Evolutionary conservation across 1,140 invertebrate species (phyloP), one percentile per base, ranked within the genome.

Genomic region (Nixonia krombeini): DNA sequence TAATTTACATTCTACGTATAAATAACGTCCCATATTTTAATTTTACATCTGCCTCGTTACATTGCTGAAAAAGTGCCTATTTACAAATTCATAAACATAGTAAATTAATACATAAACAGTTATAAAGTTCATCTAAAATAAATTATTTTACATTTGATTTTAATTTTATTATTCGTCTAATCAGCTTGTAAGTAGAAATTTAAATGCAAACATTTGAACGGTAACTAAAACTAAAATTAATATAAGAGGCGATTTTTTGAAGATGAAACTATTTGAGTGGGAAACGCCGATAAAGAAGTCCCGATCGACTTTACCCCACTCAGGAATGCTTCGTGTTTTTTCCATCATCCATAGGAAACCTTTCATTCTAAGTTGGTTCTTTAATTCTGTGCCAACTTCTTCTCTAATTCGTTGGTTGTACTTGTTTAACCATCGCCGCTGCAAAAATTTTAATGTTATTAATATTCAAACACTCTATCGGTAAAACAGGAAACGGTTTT

Each of bases 341-440:
- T 89, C 88, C 88, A 92, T 89, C 89, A 94, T 90, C 93, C 93
- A 94, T 52, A 90, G 88, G 78, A 91, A 93, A 0, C 88, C 92
- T 53, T 88, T 87, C 78, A 89, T 90, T 64, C 88, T 87, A 1
- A 87, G 87, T 76, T 90, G 88, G 29, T 79, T 87, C 69, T 91
- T 91, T 8, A 94, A 82, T 73, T 93, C 91, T 2, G 87, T 83
- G 0, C 93, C 93, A 0, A 95, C 89, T 37, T 88, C 82, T 35
- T 87, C 83, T 18, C 91, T 81, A 31, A 94, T 91, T 52, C 89
- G 87, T 15, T 87, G 86, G 83, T 95, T 93, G 76, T 94, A 95
- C 1, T 89, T 82, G 75, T 94, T 95, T 7, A 94, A 76, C 91
- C 92, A 93, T 4, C 86, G 87, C 75, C 89, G 89, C 92, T 95